Evolutionary conservation across 2,888 invertebrate genomes (phyloP).

Genomic region (Desoria tigrina): DNA sequence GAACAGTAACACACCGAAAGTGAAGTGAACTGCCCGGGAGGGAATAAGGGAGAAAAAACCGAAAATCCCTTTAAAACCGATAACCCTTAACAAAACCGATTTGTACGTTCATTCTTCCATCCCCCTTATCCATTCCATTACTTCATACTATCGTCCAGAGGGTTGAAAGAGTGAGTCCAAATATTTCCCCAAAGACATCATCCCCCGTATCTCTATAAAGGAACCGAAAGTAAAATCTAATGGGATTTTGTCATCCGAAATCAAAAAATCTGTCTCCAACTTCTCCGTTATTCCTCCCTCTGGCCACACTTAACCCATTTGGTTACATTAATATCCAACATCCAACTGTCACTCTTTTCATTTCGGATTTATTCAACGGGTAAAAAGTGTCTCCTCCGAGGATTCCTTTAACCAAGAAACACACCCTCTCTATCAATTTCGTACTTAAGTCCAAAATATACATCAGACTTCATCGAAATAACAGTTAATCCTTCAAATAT

Average conservation of each 20-base stretch:
- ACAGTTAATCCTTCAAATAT: background rate
- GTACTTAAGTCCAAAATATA: too few relatives aligned
- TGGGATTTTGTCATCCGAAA: slow-evolving; percentile 3
- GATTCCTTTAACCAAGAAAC: background rate
- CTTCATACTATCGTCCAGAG: too few relatives aligned
- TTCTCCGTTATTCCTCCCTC: background rate
- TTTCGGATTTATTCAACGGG: slow-evolving; percentile 4
- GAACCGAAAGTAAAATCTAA: background rate
- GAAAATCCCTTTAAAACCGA: too few relatives aligned
- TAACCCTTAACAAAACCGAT: too few relatives aligned
- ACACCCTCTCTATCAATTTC: background rate
- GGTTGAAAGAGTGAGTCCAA: too few relatives aligned
- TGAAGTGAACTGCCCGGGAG: too few relatives aligned
- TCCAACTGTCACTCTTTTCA: slow-evolving; percentile 16
- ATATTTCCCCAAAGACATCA: too few relatives aligned
- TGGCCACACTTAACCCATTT: background rate
- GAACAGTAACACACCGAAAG: too few relatives aligned
- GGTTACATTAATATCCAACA: background rate
- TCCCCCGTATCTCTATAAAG: too few relatives aligned
- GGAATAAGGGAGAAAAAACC: too few relatives aligned
- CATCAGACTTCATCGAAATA: background rate
- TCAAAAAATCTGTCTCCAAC: background rate
- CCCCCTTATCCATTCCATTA: too few relatives aligned
- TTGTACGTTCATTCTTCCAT: too few relatives aligned
- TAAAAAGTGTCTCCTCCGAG: slow-evolving; percentile 7